Percentiles rank a stretch among this genome's conserved stretches.
phyloP scores from a whole-genome alignment of 2,888 invertebrate genomes.

The Troides oblongomaculatus region DNA sequence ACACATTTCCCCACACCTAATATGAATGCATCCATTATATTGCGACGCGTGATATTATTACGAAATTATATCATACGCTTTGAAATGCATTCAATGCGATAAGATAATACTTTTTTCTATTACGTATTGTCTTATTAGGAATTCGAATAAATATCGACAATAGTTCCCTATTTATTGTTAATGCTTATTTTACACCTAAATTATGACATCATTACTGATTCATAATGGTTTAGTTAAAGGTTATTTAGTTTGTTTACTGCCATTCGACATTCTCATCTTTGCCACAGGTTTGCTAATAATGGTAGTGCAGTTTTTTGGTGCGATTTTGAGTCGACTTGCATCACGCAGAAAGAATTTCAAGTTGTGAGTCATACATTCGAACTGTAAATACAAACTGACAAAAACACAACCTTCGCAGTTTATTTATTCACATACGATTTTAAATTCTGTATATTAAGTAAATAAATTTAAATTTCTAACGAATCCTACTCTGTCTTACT shows the following conservation, averaged over 20 bases:
- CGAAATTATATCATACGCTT: conserved; percentile 36
- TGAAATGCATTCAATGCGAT: conserved; percentile 29
- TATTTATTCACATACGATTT: too few species aligned
- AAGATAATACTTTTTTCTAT: conserved; percentile 18
- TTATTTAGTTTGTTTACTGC: background rate
- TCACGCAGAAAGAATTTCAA: conserved; percentile 34
- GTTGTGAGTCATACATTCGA: conserved; percentile 8
- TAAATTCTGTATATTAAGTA: too few species aligned
- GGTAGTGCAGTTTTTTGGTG: background rate
- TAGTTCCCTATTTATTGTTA: conserved; percentile 5
- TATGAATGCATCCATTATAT: conserved; percentile 2
- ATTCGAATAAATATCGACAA: conserved; percentile 1
- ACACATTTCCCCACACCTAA: conserved; percentile 1
- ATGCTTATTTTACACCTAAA: conserved; percentile 10
- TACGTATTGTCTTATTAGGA: conserved; percentile 14
- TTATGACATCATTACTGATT: conserved; percentile 11
- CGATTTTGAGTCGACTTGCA: conserved; percentile 17
- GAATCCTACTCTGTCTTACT: too few species aligned
- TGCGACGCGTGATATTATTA: conserved; percentile 42
- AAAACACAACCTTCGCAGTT: conserved; percentile 10
- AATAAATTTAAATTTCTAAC: too few species aligned
- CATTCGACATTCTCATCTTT: background rate
- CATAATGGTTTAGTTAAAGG: background rate
- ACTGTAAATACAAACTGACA: conserved; percentile 26
- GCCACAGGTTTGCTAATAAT: background rate